These are phyloP conservation scores for Drosophila subpulchrella DNA, from an alignment of 1,140 invertebrate genomes.

Conservation along the genomic window DNA sequence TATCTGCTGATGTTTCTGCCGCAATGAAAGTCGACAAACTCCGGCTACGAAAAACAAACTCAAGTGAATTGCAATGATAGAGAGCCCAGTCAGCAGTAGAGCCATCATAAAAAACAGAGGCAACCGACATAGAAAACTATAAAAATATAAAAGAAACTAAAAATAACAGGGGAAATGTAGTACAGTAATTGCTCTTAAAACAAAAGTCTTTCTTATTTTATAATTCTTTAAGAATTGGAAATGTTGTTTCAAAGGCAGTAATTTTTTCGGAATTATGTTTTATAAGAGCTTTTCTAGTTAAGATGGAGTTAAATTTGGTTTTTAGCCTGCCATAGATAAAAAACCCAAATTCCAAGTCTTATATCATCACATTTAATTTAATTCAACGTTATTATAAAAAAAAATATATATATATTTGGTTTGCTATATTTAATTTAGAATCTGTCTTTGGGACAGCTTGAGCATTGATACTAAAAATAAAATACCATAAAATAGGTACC, in stretches of 20 bases:
- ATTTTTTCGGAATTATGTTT: neutral
- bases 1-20: slow-evolving; percentile 21
- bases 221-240: neutral
- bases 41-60: slow-evolving; percentile 45
- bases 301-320: too few species aligned
- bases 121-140: slow-evolving; percentile 36
- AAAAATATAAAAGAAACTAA: slow-evolving; percentile 43
- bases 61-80: slow-evolving; percentile 76
- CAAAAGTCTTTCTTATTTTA: slow-evolving; percentile 27
- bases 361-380: too few species aligned
- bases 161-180: slow-evolving; percentile 29
- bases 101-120: slow-evolving; percentile 47
- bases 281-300: neutral
- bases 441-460: too few species aligned
- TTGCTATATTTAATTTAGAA: too few species aligned
- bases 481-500: too few species aligned
- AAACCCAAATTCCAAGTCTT: too few species aligned
- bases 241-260: neutral
- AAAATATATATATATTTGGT: too few species aligned
- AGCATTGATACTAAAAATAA: too few species aligned
- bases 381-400: too few species aligned
- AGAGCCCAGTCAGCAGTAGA: slow-evolving; percentile 44
- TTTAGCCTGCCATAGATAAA: too few species aligned
- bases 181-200: slow-evolving; percentile 63
- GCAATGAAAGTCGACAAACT: slow-evolving; percentile 49